phyloP scores from a whole-genome alignment of 2,888 invertebrate genomes.

The Eugnorisma glareosa region DNA sequence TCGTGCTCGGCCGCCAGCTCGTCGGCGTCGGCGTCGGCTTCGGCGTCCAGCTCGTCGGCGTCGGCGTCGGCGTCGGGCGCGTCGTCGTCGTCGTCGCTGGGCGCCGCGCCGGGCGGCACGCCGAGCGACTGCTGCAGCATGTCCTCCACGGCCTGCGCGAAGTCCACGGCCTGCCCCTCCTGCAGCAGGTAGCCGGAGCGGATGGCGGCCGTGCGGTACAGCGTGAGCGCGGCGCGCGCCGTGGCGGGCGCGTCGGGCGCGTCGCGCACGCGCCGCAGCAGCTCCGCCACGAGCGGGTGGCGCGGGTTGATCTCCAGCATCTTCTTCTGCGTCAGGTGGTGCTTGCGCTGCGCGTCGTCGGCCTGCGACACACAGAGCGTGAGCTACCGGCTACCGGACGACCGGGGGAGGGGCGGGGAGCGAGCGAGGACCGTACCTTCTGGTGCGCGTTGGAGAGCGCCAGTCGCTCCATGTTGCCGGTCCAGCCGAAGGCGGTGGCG shows the following conservation, averaged over 20 bases:
- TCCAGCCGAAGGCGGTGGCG: conserved; percentile 99
- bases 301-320: conserved; percentile 99
- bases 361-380: conserved; percentile 85
- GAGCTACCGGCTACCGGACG: neutral
- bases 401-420: conserved; percentile 90
- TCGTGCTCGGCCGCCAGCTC: conserved; percentile 27
- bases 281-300: conserved; percentile 97
- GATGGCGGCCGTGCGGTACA: conserved; percentile 95
- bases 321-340: conserved; percentile 98
- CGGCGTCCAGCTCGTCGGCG: conserved; percentile 71
- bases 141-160: conserved; percentile 97
- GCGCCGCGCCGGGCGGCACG: conserved; percentile 93
- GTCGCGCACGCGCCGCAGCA: conserved; percentile 95
- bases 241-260: conserved; percentile 94
- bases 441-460: conserved; percentile 99
- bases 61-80: conserved; percentile 69
- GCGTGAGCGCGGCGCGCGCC: conserved; percentile 94
- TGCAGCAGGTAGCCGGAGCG: conserved; percentile 97
- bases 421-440: conserved; percentile 87
- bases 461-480: conserved; percentile 99
- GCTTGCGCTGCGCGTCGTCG: conserved; percentile 97
- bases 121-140: conserved; percentile 96
- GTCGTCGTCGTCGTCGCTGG: conserved; percentile 59
- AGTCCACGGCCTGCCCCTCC: conserved; percentile 92
- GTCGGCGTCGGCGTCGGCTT: conserved; percentile 71